Evolutionary conservation across 2,888 invertebrate genomes (phyloP), one percentile per base, ranked within the genome.

Genomic region (Trichopoda pennipes): DNA sequence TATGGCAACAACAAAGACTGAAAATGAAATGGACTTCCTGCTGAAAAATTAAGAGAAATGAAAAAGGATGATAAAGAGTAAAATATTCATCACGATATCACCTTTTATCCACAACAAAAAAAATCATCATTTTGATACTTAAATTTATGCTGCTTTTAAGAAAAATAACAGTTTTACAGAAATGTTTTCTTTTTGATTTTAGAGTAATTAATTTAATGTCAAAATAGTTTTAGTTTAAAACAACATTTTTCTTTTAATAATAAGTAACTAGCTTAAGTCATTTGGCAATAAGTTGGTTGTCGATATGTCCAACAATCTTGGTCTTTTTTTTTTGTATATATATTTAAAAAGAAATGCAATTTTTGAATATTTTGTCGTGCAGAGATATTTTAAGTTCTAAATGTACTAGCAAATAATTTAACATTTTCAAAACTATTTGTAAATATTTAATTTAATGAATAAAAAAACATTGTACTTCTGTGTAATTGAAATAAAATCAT

Each of bases 1-100:
- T 90, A 95, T 95, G 95, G 92, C 94, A 4, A 93, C 93, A 86
- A 93, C 93, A 28, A 94, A 93, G 86, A 90, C 87, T 47, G 87
- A 85, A 69, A 83, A 84, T 61, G 84, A 88, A 75, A 87, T 88
- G 87, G 89, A 89, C 66, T 89, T 84, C 78, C 72, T 89, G 73
- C 70, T 89, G 6, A 84, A 81, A 53, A 88, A 90, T 83, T 89
- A 86, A 79, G 32, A 8, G 10, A 38, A 70, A 28, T 4, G 28
- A 7, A 6, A 12, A 8, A 19, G 17, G 12, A 47, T 28, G 12
- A 35, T 28, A 28, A 6, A 4, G 6, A 49, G 19, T 23, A 12
- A 10, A 9, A 16, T 32, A 28, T 60, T 60, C 51, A 14, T 55
- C 47, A 49, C 55, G 56, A 58, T 60, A 12, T 19, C 32, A n/a